Conservation (phyloP, 2,113 vertebrate species). For the Rafetus swinhoei region DNA sequence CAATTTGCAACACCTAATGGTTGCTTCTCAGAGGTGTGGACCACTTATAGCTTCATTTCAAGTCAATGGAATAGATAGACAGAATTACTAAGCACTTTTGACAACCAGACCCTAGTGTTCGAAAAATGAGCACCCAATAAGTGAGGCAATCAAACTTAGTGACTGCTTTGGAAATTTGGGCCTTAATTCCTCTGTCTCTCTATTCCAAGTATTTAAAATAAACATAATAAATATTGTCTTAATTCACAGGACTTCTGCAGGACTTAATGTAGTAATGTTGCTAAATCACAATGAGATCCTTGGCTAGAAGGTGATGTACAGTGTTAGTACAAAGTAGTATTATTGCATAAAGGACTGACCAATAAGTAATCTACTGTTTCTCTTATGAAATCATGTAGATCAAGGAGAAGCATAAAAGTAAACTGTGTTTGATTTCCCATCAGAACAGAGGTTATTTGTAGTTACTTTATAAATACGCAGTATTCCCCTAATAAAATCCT, state of each 20-base stretch:
- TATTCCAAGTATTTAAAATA: not conserved
- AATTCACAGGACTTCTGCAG: not conserved
- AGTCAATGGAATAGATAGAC: not conserved
- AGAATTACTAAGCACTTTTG: not conserved
- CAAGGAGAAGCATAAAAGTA: not conserved
- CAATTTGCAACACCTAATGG: not conserved
- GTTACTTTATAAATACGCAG: not conserved
- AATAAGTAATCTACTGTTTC: not conserved
- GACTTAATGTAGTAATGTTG: not conserved
- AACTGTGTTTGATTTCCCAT: not conserved
- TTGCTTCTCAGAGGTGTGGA: rapidly evolving
- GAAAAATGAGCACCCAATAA: not conserved
- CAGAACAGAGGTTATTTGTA: not conserved
- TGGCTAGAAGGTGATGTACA: not conserved
- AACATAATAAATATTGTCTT: not conserved
- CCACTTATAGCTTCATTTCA: not conserved
- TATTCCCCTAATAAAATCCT: not conserved
- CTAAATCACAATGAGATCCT: not conserved
- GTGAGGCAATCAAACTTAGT: not conserved
- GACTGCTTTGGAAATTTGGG: not conserved
- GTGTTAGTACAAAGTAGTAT: not conserved
- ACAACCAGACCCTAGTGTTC: not conserved
- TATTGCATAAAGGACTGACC: not conserved
- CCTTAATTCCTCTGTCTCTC: not conserved
- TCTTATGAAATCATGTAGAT: not conserved